Evolutionary conservation across 2,888 invertebrate species (phyloP).

Genomic region (Lampropteryx suffumata): DNA sequence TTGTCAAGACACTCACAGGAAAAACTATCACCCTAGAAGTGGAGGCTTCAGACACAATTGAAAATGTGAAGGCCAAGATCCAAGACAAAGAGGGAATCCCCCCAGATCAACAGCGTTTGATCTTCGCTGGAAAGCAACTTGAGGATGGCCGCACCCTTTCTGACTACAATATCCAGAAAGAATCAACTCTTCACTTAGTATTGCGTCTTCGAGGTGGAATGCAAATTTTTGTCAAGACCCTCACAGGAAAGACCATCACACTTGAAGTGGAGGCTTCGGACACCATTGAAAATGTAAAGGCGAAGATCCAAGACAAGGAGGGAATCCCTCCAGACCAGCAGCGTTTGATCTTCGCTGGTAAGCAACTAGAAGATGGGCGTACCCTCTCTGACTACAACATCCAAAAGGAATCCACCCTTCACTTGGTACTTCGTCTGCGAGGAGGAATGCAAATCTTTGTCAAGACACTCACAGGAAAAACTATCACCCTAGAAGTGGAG

Average conservation of each 20-base stretch:
- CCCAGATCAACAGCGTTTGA: constrained; percentile 50
- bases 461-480: constrained; percentile 53
- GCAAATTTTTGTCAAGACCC: constrained; percentile 53
- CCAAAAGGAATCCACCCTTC: constrained; percentile 62
- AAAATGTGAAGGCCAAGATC: constrained; percentile 50
- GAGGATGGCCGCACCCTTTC: constrained; percentile 50
- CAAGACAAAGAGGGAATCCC: constrained; percentile 54
- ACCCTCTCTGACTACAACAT: constrained; percentile 51
- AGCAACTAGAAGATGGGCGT: constrained; percentile 49
- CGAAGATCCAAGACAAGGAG: constrained; percentile 51
- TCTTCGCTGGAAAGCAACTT: constrained; percentile 50
- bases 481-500: constrained; percentile 53
- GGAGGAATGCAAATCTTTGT: constrained; percentile 59
- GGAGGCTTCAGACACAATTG: constrained; percentile 46
- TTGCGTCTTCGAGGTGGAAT: constrained; percentile 50
- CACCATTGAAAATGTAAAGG: constrained; percentile 51
- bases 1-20: constrained; percentile 50
- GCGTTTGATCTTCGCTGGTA: constrained; percentile 47
- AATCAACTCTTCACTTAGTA: constrained; percentile 46
- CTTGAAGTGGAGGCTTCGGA: constrained; percentile 48
- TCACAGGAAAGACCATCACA: constrained; percentile 51
- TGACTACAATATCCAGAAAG: constrained; percentile 52
- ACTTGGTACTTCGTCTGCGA: constrained; percentile 57
- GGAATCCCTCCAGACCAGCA: constrained; percentile 53
- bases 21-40: constrained; percentile 51